Conservation (phyloP, 2,113 vertebrate species). For the Microcebus murinus region DNA sequence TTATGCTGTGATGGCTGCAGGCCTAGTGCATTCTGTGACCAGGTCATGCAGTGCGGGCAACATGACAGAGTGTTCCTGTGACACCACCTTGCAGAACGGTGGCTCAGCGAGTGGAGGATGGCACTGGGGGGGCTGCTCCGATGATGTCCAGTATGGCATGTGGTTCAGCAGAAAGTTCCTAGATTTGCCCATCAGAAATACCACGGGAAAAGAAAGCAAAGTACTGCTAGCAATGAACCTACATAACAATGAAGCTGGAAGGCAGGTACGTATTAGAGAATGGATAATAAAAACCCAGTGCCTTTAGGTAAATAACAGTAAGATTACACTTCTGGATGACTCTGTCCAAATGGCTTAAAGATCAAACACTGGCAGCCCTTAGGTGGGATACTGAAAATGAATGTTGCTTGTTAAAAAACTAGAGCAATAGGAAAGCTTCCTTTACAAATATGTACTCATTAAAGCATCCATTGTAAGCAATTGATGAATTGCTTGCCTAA, state of each 20-base stretch:
- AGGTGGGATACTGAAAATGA: constrained; percentile 12
- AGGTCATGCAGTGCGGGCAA: constrained; percentile 95
- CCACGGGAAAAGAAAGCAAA: constrained; percentile 79
- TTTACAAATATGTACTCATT: background rate
- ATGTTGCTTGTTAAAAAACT: background rate
- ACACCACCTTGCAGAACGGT: constrained; percentile 85
- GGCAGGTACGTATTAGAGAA: constrained; percentile 89
- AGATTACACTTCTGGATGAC: background rate
- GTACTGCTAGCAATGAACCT: constrained; percentile 89
- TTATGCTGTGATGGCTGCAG: constrained; percentile 92
- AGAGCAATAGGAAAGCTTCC: background rate
- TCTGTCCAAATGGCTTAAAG: background rate
- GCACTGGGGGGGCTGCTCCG: constrained; percentile 99
- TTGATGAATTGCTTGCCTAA: background rate
- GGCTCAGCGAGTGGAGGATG: constrained; percentile 90
- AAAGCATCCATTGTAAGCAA: background rate
- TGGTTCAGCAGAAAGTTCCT: constrained; percentile 96
- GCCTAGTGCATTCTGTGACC: constrained; percentile 94
- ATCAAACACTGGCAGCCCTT: background rate
- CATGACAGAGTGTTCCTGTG: constrained; percentile 95
- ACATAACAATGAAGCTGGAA: constrained; percentile 96
- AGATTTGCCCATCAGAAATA: constrained; percentile 84
- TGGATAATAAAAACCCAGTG: background rate
- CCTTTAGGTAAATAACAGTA: background rate
- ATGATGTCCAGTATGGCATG: constrained; percentile 94